Conservation (phyloP, 2,797 vertebrate genomes). For the Alexandromys oeconomus region DNA sequence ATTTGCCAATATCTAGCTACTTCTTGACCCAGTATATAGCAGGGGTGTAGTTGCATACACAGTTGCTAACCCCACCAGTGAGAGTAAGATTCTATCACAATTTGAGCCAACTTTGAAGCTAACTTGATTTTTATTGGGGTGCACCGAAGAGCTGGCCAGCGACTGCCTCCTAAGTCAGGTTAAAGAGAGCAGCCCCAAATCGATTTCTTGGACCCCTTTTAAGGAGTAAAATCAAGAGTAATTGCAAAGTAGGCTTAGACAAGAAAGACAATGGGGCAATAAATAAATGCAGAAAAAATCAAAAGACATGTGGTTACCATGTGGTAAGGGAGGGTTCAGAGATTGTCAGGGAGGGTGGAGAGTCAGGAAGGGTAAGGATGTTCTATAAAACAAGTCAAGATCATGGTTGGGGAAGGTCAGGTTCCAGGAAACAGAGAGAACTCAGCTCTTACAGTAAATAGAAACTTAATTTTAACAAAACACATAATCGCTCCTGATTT, state of each 20-base stretch:
- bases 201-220: background rate
- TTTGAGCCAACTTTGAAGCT: background rate
- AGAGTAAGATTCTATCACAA: background rate
- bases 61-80: background rate
- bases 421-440: background rate
- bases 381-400: background rate
- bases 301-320: background rate
- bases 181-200: background rate
- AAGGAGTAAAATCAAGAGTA: background rate
- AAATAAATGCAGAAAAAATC: background rate
- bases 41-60: background rate
- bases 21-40: background rate
- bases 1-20: rapidly evolving
- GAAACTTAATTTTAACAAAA: background rate
- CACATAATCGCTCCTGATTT: background rate
- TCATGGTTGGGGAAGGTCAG: background rate
- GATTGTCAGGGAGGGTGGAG: background rate
- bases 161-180: background rate
- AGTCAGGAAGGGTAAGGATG: background rate
- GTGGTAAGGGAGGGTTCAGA: background rate
- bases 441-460: background rate
- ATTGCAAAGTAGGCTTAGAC: background rate
- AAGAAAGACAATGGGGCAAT: background rate
- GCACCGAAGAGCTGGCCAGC: background rate
- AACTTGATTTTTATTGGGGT: background rate